Base-by-base conservation (phyloP, 1,140 invertebrate genomes). In the Meloidogyne floridensis region DNA sequence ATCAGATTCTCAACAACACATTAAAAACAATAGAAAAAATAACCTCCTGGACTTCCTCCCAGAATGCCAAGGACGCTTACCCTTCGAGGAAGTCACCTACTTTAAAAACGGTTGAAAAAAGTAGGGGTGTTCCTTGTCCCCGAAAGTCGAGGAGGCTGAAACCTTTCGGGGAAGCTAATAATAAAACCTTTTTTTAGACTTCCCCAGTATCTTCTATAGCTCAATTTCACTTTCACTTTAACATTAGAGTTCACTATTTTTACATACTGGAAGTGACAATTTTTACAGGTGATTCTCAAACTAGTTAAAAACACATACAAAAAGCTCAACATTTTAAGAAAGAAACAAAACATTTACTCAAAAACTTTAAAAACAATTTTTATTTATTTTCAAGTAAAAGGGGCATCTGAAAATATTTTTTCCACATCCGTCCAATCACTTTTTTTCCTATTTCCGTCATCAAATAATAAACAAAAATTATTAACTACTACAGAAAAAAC, bases 341-440 rank as follows among this genome's bases (percentile, higher is more conserved):
- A 65, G 4, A n/a, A n/a, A n/a, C 59, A 65, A 47, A 6, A 47
- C 7, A 6, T 47, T 47, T 4, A 8, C 6, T 47, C 15, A 65
- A 8, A 32, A 32, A 32, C 32, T 32, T 32, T 32, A 32, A 32
- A 32, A 32, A 32, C 32, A 32, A 54, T 54, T 65, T 65, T 65
- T 65, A 65, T 65, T 65, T n/a, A n/a, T 65, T 15, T 65, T n/a
- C 1, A 59, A 59, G 13, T n/a, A n/a, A 5, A 65, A 65, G n/a
- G 59, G 59, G n/a, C 59, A 65, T 65, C 59, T 65, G 59, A 65
- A 65, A 65, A 65, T n/a, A 65, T 59, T 59, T n/a, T 59, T 59
- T 65, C n/a, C n/a, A 18, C 59, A 65, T 18, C 15, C 59, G 59
- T 8, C n/a, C 59, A 65, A 65, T 65, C 59, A 65, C 15, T 65